phyloP scores from a whole-genome alignment of 2,113 vertebrate genomes.

The Aspidoscelis tigris region DNA sequence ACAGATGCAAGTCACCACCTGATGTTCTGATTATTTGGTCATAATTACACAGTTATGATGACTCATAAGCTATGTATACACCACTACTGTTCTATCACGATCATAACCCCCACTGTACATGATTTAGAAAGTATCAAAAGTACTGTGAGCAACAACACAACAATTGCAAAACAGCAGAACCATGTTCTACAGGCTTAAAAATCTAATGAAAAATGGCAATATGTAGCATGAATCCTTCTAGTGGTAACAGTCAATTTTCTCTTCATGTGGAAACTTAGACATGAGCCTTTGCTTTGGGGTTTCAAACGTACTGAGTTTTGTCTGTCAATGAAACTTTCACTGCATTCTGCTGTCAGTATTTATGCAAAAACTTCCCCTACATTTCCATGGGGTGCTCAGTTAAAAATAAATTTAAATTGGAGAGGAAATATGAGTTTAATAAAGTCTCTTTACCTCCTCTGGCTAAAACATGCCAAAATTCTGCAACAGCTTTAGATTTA shows the following conservation, averaged over 20 bases:
- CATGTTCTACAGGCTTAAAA: background rate
- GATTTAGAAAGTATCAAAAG: background rate
- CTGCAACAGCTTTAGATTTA: background rate
- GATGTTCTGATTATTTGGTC: too few relatives aligned
- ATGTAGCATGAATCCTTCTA: background rate
- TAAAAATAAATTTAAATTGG: too few relatives aligned
- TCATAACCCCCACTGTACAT: background rate
- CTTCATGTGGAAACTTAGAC: background rate
- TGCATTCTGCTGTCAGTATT: background rate
- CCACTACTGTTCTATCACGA: background rate
- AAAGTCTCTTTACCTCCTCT: background rate
- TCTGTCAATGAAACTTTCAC: background rate
- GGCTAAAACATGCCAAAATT: background rate
- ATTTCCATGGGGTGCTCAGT: background rate
- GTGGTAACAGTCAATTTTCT: background rate
- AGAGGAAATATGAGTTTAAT: background rate
- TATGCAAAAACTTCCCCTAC: background rate
- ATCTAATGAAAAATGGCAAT: background rate
- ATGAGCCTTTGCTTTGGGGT: background rate
- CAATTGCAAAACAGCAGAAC: background rate
- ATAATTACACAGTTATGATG: background rate
- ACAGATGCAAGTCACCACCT: background rate
- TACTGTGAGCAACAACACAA: background rate
- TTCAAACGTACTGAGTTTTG: background rate
- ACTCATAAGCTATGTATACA: background rate